Evolutionary conservation across 2,797 vertebrate species (phyloP).

Genomic region (Xiphophorus birchmanni): DNA sequence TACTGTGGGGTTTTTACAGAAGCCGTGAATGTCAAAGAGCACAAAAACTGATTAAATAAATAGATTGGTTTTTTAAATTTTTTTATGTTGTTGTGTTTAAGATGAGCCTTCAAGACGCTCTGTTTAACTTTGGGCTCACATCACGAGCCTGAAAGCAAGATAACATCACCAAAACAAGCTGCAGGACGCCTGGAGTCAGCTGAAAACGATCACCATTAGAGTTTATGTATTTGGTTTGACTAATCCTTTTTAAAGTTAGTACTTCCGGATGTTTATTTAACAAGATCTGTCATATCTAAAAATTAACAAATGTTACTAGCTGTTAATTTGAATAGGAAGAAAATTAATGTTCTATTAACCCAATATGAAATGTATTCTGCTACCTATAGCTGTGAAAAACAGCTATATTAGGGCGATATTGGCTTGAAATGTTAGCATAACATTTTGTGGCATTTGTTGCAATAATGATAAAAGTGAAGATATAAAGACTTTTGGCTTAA

Average conservation of each 20-base stretch:
- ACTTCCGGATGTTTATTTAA: neutral
- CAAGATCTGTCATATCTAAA: neutral
- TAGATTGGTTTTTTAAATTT: neutral
- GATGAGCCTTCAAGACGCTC: conserved; percentile 5
- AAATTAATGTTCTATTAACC: conserved; percentile 8
- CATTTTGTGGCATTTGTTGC: neutral
- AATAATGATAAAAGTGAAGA: neutral
- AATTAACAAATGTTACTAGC: conserved; percentile 10
- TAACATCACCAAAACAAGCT: conserved; percentile 60
- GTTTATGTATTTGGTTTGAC: neutral
- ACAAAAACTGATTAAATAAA: neutral
- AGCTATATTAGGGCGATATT: neutral
- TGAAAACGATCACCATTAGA: conserved; percentile 16
- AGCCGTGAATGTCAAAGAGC: conserved; percentile 2
- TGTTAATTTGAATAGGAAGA: conserved; percentile 35
- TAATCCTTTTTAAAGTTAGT: neutral
- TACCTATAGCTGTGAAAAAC: neutral
- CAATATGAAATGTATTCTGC: conserved; percentile 7
- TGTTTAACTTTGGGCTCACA: conserved; percentile 26
- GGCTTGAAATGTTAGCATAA: neutral
- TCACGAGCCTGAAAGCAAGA: conserved; percentile 42
- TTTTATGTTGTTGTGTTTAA: neutral
- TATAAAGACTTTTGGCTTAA: neutral
- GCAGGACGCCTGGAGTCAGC: conserved; percentile 45
- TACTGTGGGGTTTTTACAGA: neutral